These are phyloP conservation scores for Armadillidium nasatum DNA, from an alignment of 1,140 invertebrate genomes.

Conservation along the genomic window DNA sequence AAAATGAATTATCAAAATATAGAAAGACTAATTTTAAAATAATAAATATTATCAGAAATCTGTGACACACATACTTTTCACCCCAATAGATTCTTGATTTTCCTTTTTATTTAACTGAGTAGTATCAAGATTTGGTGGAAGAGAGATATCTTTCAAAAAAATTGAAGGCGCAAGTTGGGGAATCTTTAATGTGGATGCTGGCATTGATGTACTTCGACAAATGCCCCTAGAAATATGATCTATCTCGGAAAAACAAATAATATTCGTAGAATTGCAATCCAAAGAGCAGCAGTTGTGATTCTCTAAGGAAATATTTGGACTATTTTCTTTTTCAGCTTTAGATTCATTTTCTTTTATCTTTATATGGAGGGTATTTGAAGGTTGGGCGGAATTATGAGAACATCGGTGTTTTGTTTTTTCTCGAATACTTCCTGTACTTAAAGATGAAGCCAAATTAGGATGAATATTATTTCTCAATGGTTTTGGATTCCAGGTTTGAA, in stretches of 20 bases:
- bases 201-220: background rate
- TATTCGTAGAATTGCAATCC: background rate
- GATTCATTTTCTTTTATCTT: background rate
- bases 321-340: background rate
- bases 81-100: background rate
- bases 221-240: background rate
- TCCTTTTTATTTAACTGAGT: background rate
- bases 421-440: background rate
- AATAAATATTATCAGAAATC: background rate
- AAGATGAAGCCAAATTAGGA: constrained; percentile 1
- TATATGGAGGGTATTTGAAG: background rate
- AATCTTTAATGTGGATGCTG: background rate
- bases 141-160: background rate
- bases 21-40: too few relatives aligned
- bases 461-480: background rate
- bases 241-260: background rate
- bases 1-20: too few relatives aligned
- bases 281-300: constrained; percentile 1
- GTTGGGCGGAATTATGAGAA: constrained; percentile 1
- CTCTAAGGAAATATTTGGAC: background rate
- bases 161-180: background rate
- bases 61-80: background rate
- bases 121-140: background rate
- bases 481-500: constrained; percentile 40
- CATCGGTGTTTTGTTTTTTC: background rate